phyloP scores from a whole-genome alignment of 2,888 invertebrate species.

The Scaptomyza parva region DNA sequence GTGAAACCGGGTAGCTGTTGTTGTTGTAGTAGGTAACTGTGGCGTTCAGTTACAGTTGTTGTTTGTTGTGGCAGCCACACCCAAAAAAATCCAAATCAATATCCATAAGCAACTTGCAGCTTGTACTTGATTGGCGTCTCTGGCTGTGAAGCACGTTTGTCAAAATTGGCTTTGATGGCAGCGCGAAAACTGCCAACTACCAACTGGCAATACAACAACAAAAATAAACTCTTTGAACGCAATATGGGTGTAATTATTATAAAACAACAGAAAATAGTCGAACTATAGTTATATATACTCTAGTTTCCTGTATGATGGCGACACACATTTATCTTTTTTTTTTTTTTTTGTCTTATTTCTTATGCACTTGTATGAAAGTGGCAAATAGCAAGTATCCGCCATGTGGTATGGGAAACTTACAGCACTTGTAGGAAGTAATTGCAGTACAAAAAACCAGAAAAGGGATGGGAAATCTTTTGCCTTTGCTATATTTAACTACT shows the following conservation, averaged over 20 bases:
- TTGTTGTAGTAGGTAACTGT: conserved; percentile 26
- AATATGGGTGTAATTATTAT: conserved; percentile 69
- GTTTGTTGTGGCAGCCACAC: conserved; percentile 43
- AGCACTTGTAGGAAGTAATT: conserved; percentile 47
- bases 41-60: conserved; percentile 16
- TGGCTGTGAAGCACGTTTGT: conserved; percentile 55
- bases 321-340: conserved; percentile 26
- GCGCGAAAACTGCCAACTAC: conserved; percentile 7
- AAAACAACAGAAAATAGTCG: conserved; percentile 43
- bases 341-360: background rate
- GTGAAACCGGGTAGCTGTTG: conserved; percentile 5
- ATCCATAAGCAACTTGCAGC: conserved; percentile 14
- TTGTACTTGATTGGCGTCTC: conserved; percentile 17
- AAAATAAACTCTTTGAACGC: conserved; percentile 33
- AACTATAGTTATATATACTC: conserved; percentile 35
- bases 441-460: background rate
- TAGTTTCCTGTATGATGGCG: conserved; percentile 67
- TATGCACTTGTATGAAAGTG: background rate
- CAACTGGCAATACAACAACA: background rate
- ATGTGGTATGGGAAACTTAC: conserved; percentile 24
- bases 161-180: conserved; percentile 60
- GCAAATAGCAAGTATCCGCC: conserved; percentile 27
- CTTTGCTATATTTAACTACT: no score
- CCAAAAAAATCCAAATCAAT: conserved; percentile 42
- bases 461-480: conserved; percentile 2